Evolutionary conservation across 2,888 invertebrate genomes (phyloP), one percentile per base, ranked within the genome.

Genomic region (Netelia virgata): DNA sequence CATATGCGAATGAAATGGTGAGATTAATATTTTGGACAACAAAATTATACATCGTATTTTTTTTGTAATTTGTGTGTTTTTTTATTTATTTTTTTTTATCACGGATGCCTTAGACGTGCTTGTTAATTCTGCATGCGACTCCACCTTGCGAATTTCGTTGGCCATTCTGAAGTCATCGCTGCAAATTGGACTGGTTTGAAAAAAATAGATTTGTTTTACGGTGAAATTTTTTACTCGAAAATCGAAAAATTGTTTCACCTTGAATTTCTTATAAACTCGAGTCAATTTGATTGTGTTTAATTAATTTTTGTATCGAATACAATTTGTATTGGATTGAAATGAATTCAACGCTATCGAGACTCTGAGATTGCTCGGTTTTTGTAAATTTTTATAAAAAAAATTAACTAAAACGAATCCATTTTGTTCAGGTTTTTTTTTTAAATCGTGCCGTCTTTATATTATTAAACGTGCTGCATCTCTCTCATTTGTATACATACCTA

Each of bases 41-140:
- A 50, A n/a, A 59, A n/a, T 23, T n/a, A 47, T n/a, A 73, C 14
- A 28, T 68, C 50, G 23, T 20, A 47, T 36, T 73, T 28, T 57
- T 57, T 72, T 59, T n/a, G 1, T n/a, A n/a, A n/a, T n/a, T n/a
- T n/a, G n/a, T n/a, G n/a, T n/a, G n/a, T 73, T 28, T 57, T 57
- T 72, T 59, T n/a, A 0, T 69, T 68, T 9, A 72, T 18, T 43
- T 28, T 59, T 1, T 55, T 61, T 53, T 16, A 75, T 74, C 16
- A 16, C 55, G 28, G 23, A 70, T 84, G 74, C 64, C 20, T 28
- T 74, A 70, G 57, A 63, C 73, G 69, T 82, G 82, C 78, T 68
- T 61, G 57, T 43, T 43, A 74, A 43, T 73, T 72, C 9, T 64
- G 55, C 84, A 78, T 84, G 81, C 84, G 78, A 82, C 81, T 82